Evolutionary conservation across 2,888 invertebrate genomes (phyloP).

Genomic region (Phengaris alcon): DNA sequence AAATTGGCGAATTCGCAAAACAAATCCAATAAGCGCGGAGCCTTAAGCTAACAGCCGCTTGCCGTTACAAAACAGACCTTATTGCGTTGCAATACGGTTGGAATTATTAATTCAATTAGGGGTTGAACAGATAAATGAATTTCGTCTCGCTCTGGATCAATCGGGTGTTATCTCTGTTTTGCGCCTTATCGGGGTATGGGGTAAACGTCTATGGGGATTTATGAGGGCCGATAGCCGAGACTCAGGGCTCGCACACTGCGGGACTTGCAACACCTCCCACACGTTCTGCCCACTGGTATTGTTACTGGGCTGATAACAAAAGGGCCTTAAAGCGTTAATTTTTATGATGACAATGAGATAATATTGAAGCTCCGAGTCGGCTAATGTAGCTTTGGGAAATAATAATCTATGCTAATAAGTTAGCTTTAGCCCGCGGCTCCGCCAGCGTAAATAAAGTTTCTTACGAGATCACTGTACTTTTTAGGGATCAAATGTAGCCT

Average conservation of each 20-base stretch:
- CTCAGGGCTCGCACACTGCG: conserved; percentile 37
- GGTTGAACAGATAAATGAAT: conserved; percentile 68
- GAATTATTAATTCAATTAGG: conserved; percentile 39
- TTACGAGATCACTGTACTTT: too few species aligned
- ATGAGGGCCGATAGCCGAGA: conserved; percentile 45
- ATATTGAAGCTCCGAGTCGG: too few species aligned
- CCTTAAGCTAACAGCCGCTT: conserved; percentile 45
- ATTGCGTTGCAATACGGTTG: conserved; percentile 35
- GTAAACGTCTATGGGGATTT: conserved; percentile 57
- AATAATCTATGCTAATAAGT: too few species aligned
- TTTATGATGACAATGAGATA: too few species aligned
- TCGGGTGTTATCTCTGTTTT: conserved; percentile 72
- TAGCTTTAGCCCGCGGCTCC: too few species aligned
- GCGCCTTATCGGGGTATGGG: conserved; percentile 59
- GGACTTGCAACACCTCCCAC: conserved; percentile 36
- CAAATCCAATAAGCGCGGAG: conserved; percentile 45
- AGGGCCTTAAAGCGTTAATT: not conserved
- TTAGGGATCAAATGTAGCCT: too few species aligned
- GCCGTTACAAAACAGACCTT: conserved; percentile 35
- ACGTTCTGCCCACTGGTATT: conserved; percentile 8
- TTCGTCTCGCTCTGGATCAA: conserved; percentile 76
- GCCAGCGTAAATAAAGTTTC: too few species aligned
- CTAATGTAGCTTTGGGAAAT: too few species aligned
- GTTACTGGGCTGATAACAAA: not conserved
- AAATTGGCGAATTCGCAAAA: conserved; percentile 39